Base-by-base conservation (phyloP, 2,113 vertebrate genomes). In the Progne subis region DNA sequence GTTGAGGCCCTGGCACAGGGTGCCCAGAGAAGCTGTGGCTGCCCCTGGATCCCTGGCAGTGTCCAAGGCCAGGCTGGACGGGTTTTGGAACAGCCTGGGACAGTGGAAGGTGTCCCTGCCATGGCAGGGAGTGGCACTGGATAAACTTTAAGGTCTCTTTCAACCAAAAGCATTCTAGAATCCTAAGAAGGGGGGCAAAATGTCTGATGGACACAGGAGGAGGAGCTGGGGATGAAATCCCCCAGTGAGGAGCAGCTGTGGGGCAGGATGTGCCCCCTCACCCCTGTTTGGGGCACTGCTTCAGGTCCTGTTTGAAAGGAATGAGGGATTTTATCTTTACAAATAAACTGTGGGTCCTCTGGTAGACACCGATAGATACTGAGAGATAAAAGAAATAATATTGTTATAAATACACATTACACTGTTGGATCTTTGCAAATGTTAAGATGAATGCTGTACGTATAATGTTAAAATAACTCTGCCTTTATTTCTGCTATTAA, bases 31-130 rank as follows among this genome's bases (percentile, higher is more conserved):
- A 68, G 60, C 32, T 89, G 53, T 20, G n/a, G 39, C 28, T 75
- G 86, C 13, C 16, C 46, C 53, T 46, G 25, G 50, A 61, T 18
- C 29, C 20, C n/a, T 69, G 61, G 19, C 0, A 55, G 19, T 55
- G 41, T 0, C 39, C 61, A 31, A 21, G 13, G n/a, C 24, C 18
- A n/a, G 46, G 69, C 0, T 82, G 34, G 49, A 63, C 0, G 0
- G 47, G n/a, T 24, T 29, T 70, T 11, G 37, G 39, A 82, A 46
- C 69, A 67, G 0, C 16, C 28, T 53, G 61, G 39, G n/a, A 4
- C 0, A 18, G 44, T 24, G 70, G 41, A 4, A 55, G 17, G 8
- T 39, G 60, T 46, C 31, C 14, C 50, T 64, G 20, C 11, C 37
- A 24, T 5, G 28, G 12, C 44, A 81, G 9, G 7, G 17, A 1